Evolutionary conservation across 2,888 invertebrate species (phyloP).

Genomic region (Cinara cedri): DNA sequence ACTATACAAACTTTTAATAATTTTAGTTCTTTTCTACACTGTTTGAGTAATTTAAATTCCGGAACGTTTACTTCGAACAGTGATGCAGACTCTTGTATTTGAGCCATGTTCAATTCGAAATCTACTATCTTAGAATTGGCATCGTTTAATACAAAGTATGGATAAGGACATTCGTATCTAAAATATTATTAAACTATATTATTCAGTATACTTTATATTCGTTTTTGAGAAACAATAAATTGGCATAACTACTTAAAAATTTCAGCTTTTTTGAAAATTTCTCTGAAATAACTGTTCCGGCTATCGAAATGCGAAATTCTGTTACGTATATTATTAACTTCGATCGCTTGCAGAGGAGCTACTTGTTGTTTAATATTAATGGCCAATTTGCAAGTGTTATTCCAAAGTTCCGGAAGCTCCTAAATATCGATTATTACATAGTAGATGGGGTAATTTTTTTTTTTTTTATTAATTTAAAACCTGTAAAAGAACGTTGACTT

Average conservation of each 20-base stretch:
- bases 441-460: background rate
- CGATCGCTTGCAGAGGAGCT: constrained; percentile 90
- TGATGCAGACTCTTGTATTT: constrained; percentile 86
- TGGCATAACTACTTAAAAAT: constrained; percentile 62
- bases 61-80: constrained; percentile 94
- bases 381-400: constrained; percentile 89
- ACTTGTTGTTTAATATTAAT: constrained; percentile 91
- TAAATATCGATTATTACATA: constrained; percentile 63
- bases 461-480: constrained; percentile 62
- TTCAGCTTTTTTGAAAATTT: constrained; percentile 75
- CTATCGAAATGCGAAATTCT: constrained; percentile 85
- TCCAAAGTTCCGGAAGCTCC: constrained; percentile 96
- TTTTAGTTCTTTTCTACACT: constrained; percentile 87
- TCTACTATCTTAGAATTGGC: constrained; percentile 78
- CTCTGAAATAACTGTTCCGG: constrained; percentile 82
- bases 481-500: constrained; percentile 87
- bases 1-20: constrained; percentile 75
- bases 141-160: constrained; percentile 78
- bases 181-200: constrained; percentile 60
- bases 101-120: constrained; percentile 84
- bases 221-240: background rate
- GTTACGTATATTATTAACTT: constrained; percentile 88
- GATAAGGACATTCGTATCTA: constrained; percentile 75
- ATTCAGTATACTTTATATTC: background rate
- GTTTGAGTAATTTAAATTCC: constrained; percentile 89